phyloP scores from a whole-genome alignment of 2,888 invertebrate species.

The Harpagoxenus sublaevis region DNA sequence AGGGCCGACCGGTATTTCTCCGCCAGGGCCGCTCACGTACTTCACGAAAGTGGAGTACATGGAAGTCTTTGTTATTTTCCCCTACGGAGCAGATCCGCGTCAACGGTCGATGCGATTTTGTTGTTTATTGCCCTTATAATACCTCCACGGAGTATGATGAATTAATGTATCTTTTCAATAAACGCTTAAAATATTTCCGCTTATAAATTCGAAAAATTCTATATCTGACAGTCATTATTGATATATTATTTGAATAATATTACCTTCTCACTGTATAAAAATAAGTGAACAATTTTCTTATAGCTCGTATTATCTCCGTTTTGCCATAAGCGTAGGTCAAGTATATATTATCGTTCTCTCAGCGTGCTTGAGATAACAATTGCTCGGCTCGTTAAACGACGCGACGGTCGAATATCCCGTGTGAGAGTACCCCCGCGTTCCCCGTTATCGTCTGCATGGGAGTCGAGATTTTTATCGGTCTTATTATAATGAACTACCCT shows the following conservation, averaged over 20 bases:
- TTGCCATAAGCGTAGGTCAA: slow-evolving; percentile 13
- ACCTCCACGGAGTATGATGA: not conserved
- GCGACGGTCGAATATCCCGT: slow-evolving; percentile 9
- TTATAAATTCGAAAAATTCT: not conserved
- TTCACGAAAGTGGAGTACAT: slow-evolving; percentile 12
- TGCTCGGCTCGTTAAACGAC: slow-evolving; percentile 31
- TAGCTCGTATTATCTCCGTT: not conserved
- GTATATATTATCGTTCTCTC: slow-evolving; percentile 5
- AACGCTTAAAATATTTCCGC: not conserved
- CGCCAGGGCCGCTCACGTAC: not conserved
- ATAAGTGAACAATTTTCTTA: not conserved
- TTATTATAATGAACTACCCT: slow-evolving; percentile 28
- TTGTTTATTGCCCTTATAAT: not conserved
- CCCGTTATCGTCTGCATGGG: not conserved
- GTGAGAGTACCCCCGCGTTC: not conserved
- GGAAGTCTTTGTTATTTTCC: not conserved
- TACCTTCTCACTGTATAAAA: not conserved
- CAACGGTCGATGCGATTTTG: not conserved
- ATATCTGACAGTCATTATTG: too few species aligned
- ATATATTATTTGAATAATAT: not conserved
- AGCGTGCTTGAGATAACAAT: slow-evolving; percentile 9
- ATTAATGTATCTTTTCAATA: not conserved
- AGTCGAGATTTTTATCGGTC: slow-evolving; percentile 28
- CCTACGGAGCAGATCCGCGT: not conserved
- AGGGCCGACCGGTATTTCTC: slow-evolving; percentile 21